Conservation (phyloP, 2,113 vertebrate species). For the Antechinus stuartii region DNA sequence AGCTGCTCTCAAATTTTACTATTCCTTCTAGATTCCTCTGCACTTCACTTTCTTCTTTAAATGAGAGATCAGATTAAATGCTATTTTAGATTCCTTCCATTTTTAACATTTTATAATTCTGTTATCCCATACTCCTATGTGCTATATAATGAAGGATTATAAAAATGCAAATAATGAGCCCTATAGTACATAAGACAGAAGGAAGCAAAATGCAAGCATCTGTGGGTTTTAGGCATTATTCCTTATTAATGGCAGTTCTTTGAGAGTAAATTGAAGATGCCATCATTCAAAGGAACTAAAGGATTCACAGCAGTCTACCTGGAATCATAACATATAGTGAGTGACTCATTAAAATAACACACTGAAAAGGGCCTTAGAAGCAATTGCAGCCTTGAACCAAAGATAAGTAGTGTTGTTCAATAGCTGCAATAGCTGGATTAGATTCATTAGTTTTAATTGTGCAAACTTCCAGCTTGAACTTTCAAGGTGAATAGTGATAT, state of each 20-base stretch:
- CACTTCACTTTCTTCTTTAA: not conserved
- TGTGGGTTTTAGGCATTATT: not conserved
- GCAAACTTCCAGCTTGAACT: not conserved
- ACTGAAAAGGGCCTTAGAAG: not conserved
- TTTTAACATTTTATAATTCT: not conserved
- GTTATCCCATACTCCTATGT: not conserved
- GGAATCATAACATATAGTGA: slow-evolving; percentile 13
- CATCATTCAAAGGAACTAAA: slow-evolving; percentile 12
- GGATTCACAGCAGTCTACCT: not conserved
- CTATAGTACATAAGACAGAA: not conserved
- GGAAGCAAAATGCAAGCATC: slow-evolving; percentile 15
- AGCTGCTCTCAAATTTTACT: not conserved
- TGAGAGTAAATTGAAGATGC: not conserved
- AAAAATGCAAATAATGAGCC: not conserved
- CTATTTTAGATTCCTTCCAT: not conserved
- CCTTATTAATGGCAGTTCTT: not conserved
- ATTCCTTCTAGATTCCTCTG: not conserved
- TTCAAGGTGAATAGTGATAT: not conserved
- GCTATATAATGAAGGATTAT: not conserved
- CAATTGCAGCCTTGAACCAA: not conserved
- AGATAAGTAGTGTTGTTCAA: slow-evolving; percentile 13
- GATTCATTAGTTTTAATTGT: slow-evolving; percentile 47
- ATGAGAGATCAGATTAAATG: not conserved
- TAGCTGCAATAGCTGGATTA: not conserved
- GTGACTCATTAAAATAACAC: slow-evolving; percentile 2